Base-by-base conservation (phyloP, 1,140 invertebrate genomes). In the Bombus affinis region DNA sequence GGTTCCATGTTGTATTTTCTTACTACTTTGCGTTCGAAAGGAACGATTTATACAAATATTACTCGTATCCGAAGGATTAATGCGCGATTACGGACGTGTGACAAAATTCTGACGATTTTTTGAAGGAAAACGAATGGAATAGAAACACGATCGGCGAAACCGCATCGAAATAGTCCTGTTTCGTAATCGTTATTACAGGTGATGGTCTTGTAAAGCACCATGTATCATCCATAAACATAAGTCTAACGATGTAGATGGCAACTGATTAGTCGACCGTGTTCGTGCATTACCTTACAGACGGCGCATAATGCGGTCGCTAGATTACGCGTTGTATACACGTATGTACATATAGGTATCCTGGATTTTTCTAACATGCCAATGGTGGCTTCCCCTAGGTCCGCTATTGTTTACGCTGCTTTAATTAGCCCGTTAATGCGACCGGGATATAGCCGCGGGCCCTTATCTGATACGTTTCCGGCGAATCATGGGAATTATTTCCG, bases 401-500 rank as follows among this genome's bases (percentile, higher is more conserved):
- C 88, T 72, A 91, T 91, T 91, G 89, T 91, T 87, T 86, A 90
- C 79, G 84, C 74, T 74, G 76, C 79, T 91, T 89, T 91, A 91
- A 91, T 91, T 91, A 90, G 90, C 66, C 79, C 65, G 89, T 76
- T 91, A 91, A 90, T 88, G 87, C 89, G 89, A 90, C 75, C 57
- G 74, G 65, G 47, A 88, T 88, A 88, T 81, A 90, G 70, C 78
- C 66, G 47, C 73, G 66, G 53, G 42, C 85, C 47, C 92, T 92
- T 93, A 93, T 92, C 89, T 89, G 83, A 88, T 89, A 86, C 82
- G 85, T 92, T 93, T 94, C 93, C 92, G 92, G 92, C 91, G 91
- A 93, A 95, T 94, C 92, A 94, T 93, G 90, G 88, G 93, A 95
- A 94, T 94, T 93, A 93, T 95, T 94, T 94, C 92, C 93, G 91